Base-by-base conservation (phyloP, 2,797 vertebrate species). In the Xiphophorus birchmanni region DNA sequence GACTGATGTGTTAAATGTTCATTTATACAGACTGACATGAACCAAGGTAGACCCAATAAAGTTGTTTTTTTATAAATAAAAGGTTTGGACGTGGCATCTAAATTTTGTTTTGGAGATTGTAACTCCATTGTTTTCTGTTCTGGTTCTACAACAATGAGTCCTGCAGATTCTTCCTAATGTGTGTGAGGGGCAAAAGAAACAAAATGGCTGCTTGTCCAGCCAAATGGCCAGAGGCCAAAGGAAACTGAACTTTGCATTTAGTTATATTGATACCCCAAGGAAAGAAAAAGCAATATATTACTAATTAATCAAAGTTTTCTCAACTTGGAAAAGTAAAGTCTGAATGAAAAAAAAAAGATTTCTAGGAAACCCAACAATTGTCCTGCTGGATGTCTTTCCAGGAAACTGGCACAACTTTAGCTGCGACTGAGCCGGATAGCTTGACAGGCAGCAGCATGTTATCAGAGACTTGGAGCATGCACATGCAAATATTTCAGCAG, bases 401-500 rank as follows among this genome's bases (percentile, higher is more conserved):
- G 60, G 45, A 75, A 80, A 71, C 50, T 82, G 84, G 84, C 82
- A 82, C 48, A 13, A 50, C 69, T 81, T 77, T 3, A 75, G 50
- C 60, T 84, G 50, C 79, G 56, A 76, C 74, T 79, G 21, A 73
- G 63, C 52, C 79, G 73, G 86, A 85, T 80, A 76, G 82, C 87
- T 78, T 84, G 79, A 76, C 67, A 84, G 80, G 73, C 73, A 47
- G 73, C 75, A 67, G 37, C 78, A 85, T 80, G 73, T 76, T 78
- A 63, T 72, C 76, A 12, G 52, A 85, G 77, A 82, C 1, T 69
- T 60, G 71, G 77, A 87, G 88, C 84, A 73, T 74, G 52, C 78
- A 79, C 83, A 80, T 73, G 84, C 75, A 81, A 84, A 86, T 89
- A 90, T 89, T 89, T 84, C 80, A 89, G 79, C 83, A 84, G 79